Base-by-base conservation (phyloP, 2,797 vertebrate species). In the Channallabes apus region DNA sequence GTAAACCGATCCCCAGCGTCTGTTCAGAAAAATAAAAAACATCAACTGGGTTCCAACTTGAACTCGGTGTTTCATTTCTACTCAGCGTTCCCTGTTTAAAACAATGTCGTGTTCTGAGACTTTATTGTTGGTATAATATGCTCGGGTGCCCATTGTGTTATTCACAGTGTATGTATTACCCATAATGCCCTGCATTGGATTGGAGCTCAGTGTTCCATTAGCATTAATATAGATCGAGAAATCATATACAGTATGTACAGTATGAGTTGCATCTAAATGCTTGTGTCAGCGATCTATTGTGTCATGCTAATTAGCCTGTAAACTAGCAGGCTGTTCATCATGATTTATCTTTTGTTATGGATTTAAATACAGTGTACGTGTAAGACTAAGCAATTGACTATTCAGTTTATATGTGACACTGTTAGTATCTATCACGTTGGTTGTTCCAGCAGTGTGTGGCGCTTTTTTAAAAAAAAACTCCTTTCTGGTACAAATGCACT, bases 1-100 rank as follows among this genome's bases (percentile, higher is more conserved):
- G 89, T 87, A 88, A 89, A 85, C 85, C 41, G 84, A 89, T 87
- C 84, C 80, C 12, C 3, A 79, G 77, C 32, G 14, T 62, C 35
- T 79, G 59, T 41, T 9, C 4, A 24, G 27, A 75, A 71, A 72
- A 6, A 46, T 12, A 41, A 69, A 46, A 72, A 46, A 38, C 68
- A 38, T 11, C 22, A 51, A 54, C 72, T 35, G 3, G 51, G 72
- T 76, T 76, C 15, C 1, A 1, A 54, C 71, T 73, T 14, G 51
- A n/a, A 73, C 46, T 3, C 15, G 22, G 29, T 61, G 62, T 64
- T 15, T 64, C 62, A 27, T 64, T 64, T 64, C 17, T 17, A 35
- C 65, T 67, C 15, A 7, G 29, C 3, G 27, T 35, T 17, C 6
- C 18, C 8, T 7, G 29, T 32, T 35, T 32, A 17, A 67, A 67